Percentiles rank a stretch among this genome's conserved stretches.
Conservation (phyloP, 2,797 vertebrate species). For the Hemitrygon akajei region DNA sequence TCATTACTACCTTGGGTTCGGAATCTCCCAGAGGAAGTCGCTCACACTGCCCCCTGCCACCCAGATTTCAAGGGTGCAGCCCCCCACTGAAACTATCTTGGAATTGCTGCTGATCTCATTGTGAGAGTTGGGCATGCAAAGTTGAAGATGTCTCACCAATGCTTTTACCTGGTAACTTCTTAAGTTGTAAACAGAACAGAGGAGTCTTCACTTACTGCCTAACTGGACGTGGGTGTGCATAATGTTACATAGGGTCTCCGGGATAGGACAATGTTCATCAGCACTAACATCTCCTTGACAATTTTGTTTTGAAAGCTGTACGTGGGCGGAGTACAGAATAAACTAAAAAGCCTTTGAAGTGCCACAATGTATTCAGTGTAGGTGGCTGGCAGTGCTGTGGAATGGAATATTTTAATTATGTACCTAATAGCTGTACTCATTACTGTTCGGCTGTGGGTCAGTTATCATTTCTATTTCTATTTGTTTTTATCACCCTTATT, state of each 20-base stretch:
- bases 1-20: neutral
- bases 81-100: neutral
- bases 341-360: neutral
- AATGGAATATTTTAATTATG: conserved; percentile 21
- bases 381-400: conserved; percentile 3
- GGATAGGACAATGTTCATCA: neutral
- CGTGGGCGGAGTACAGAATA: conserved; percentile 20
- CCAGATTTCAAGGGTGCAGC: neutral
- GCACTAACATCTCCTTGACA: neutral
- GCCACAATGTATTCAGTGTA: neutral
- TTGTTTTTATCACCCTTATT: neutral
- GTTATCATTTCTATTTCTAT: neutral
- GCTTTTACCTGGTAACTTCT: neutral
- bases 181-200: neutral
- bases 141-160: neutral
- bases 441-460: neutral
- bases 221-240: neutral
- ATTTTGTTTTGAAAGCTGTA: neutral
- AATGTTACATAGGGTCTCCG: neutral
- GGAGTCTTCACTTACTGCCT: neutral
- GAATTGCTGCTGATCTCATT: neutral
- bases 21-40: too few relatives aligned
- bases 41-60: too few relatives aligned
- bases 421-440: neutral
- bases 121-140: neutral